Evolutionary conservation across 2,797 vertebrate species (phyloP).

Genomic region (Urophycis tenuis): DNA sequence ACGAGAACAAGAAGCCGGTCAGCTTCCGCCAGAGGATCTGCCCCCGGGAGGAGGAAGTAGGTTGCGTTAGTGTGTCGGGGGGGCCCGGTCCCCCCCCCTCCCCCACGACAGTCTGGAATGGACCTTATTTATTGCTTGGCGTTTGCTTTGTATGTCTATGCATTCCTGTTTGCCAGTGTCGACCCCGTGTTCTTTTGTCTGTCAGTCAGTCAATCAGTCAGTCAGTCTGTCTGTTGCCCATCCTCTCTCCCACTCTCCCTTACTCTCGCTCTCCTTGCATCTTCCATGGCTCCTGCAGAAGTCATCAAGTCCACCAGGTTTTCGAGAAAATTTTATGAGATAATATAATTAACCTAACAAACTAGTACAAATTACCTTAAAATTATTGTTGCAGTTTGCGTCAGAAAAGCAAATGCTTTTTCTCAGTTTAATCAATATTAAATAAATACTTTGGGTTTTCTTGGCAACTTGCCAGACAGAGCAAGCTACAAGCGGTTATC

Average conservation of each 20-base stretch:
- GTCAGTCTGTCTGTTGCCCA: slow-evolving; percentile 52
- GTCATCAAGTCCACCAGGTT: background rate
- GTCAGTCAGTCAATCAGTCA: slow-evolving; percentile 45
- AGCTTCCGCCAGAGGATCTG: slow-evolving; percentile 86
- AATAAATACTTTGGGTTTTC: background rate
- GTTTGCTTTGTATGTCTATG: slow-evolving; percentile 29
- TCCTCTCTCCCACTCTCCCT: slow-evolving; percentile 63
- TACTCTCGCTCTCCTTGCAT: slow-evolving; percentile 40
- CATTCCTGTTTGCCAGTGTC: background rate
- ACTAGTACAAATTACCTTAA: background rate
- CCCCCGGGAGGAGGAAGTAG: slow-evolving; percentile 90
- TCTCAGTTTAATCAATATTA: background rate
- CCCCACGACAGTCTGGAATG: slow-evolving; percentile 1
- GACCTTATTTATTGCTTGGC: slow-evolving; percentile 24
- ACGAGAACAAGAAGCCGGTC: slow-evolving; percentile 88
- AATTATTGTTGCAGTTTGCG: background rate
- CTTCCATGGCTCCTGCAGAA: slow-evolving; percentile 54
- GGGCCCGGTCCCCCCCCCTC: background rate
- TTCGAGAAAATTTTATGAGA: background rate
- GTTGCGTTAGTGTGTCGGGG: slow-evolving; percentile 3
- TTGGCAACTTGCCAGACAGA: background rate
- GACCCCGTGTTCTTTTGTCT: slow-evolving; percentile 15
- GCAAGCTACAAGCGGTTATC: too few relatives aligned
- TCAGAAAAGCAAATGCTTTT: background rate
- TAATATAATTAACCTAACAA: background rate